A percentile compares a stretch with the other conserved stretches of the same genome.
Conservation (phyloP, 2,797 vertebrate species). For the Melanotaenia nigrans region DNA sequence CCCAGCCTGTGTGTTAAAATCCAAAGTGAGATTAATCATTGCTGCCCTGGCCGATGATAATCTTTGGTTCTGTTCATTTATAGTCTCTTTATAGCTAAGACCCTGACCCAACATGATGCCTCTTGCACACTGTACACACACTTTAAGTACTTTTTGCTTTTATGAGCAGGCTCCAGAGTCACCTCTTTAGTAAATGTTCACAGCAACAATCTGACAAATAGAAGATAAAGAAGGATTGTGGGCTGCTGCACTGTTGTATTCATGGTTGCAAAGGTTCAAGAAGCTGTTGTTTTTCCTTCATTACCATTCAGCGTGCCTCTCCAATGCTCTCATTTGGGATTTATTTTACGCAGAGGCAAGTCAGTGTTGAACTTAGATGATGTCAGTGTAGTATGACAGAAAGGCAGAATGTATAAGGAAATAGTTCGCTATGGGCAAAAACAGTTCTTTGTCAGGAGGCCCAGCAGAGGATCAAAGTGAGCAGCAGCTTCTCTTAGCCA, state of each 20-base stretch:
- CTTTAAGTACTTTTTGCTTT: slow-evolving; percentile 27
- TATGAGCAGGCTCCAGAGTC: slow-evolving; percentile 33
- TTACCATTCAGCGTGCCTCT: background rate
- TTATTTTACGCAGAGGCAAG: slow-evolving; percentile 15
- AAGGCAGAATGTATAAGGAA: slow-evolving; percentile 20
- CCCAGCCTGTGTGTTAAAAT: slow-evolving; percentile 54
- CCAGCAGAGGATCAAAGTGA: slow-evolving; percentile 69
- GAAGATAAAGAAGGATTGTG: slow-evolving; percentile 43
- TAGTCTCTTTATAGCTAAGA: slow-evolving; percentile 56
- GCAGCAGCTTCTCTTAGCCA: slow-evolving; percentile 62
- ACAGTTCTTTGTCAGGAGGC: slow-evolving; percentile 47
- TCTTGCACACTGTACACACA: slow-evolving; percentile 38
- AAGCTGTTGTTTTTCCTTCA: background rate
- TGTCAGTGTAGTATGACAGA: slow-evolving; percentile 16
- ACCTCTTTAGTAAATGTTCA: slow-evolving; percentile 49
- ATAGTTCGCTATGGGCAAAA: slow-evolving; percentile 32
- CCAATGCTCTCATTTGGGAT: background rate
- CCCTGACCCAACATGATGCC: slow-evolving; percentile 37
- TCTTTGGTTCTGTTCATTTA: slow-evolving; percentile 75
- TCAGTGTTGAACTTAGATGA: slow-evolving; percentile 7
- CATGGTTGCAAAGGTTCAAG: background rate
- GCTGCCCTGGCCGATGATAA: slow-evolving; percentile 59
- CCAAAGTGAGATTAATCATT: slow-evolving; percentile 80
- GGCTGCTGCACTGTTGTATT: slow-evolving; percentile 16
- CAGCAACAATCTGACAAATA: slow-evolving; percentile 22